Evolutionary conservation across 2,888 invertebrate species (phyloP), one percentile per base, ranked within the genome.

Genomic region (Drosophila incognita): DNA sequence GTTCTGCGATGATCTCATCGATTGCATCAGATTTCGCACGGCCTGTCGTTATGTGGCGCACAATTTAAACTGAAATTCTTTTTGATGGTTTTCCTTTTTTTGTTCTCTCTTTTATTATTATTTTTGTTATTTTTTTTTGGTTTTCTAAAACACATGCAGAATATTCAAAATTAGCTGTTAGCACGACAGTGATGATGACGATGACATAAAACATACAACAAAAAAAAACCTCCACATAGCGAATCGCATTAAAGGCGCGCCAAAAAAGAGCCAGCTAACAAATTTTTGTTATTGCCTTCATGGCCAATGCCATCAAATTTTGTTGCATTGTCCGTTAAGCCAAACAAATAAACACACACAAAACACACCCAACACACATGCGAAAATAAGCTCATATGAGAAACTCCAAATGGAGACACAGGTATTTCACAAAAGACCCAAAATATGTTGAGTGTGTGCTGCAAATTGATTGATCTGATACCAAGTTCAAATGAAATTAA

Each of bases 1-100:
- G 77, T 78, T 78, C 81, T 31, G 58, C 49, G 90, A 90, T 90
- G 90, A 90, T 83, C 90, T 90, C 91, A 90, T 89, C 90, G 90
- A 88, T 91, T 90, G 90, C 91, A 88, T 90, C 91, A 91, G 80
- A 82, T 83, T 85, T 85, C 87, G 89, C 84, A 89, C 83, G 83
- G 87, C 84, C 78, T 83, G 81, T 88, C 78, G 89, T 83, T 83
- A 87, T 82, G 82, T 87, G 86, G 82, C 81, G 68, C 76, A 70
- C 81, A 82, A 85, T 82, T 82, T 85, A 63, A 76, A 83, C 83
- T 83, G 83, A 70, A 83, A 78, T 83, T 83, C 77, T 69, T 53
- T 53, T 71, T 83, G 59, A 64, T 79, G 76, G 68, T 66, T 64
- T 64, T 67, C 51, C 40, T 31, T 49, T 42, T 24, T 31, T 54